Evolutionary conservation across 2,888 invertebrate species (phyloP), one percentile per base, ranked within the genome.

Genomic region (Parapristionchus giblindavisi): DNA sequence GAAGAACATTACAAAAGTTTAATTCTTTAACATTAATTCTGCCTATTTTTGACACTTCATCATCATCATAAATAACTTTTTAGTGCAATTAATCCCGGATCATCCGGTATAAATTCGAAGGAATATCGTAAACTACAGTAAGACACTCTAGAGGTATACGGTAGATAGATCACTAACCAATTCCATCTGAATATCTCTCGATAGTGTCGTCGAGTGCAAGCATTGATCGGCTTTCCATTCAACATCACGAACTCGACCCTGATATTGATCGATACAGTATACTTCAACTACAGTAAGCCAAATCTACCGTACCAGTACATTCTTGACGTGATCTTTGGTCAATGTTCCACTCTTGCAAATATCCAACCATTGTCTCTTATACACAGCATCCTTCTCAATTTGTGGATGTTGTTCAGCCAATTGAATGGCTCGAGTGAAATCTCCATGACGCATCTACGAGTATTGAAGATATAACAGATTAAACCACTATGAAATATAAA

Each of bases 351-450:
- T 78, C 17, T 61, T 66, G 40, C 79, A 78, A 29, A 79, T 75
- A n/a, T 82, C 81, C 24, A 58, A n/a, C 83, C 83, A 83, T 75
- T 83, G 80, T 0, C 79, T 40, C 70, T 83, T 83, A 51, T 73
- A 73, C n/a, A 73, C 73, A 21, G 51, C n/a, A 32, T 71, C 71
- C 40, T 43, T 71, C 63, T 65, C 63, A 52, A 68, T 68, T 52
- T 48, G 36, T n/a, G 73, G 73, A 61, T 73, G 61, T n/a, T 27
- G 34, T 11, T 36, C 61, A 27, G 61, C 61, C 61, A 73, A 27
- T n/a, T 61, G 60, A 36, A 54, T 54, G 5, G 73, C 73, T 11
- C 34, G 27, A n/a, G 52, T 61, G 27, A 61, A 73, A 40, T 73
- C 61, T 6, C 73, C 73, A 1, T 17, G 54, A 17, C 73, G 60